A percentile compares a stretch with the other conserved stretches of the same genome.
Evolutionary conservation across 2,797 vertebrate species (phyloP).

Genomic region (Leuciscus waleckii): DNA sequence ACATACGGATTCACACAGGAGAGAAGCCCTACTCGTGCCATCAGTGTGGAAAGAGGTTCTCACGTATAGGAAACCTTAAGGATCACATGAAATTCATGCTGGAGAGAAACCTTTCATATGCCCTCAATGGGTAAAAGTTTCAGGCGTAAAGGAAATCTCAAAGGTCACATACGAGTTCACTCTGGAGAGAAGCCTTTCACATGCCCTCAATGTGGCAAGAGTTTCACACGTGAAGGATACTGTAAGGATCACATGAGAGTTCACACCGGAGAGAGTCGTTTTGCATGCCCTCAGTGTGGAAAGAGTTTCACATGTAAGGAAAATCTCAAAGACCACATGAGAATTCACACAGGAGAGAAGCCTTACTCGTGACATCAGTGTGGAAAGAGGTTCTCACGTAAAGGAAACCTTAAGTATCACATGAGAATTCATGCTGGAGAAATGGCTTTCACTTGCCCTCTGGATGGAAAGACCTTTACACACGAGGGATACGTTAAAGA

Average conservation of each 20-base stretch:
- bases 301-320: background rate
- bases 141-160: background rate
- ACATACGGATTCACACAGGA: background rate
- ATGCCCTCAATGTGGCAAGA: background rate
- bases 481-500: background rate
- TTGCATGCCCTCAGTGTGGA: background rate
- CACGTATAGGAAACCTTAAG: background rate
- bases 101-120: background rate
- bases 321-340: background rate
- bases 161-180: background rate
- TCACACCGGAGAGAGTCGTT: background rate
- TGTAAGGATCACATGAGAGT: constrained; percentile 1
- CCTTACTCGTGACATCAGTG: background rate
- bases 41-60: background rate
- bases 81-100: constrained; percentile 4
- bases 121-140: background rate
- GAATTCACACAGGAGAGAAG: background rate
- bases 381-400: background rate
- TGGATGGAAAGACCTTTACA: background rate
- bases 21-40: background rate
- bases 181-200: background rate
- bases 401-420: background rate
- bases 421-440: background rate
- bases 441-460: background rate
- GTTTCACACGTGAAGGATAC: background rate